These are phyloP conservation scores for Labroides dimidiatus DNA, from an alignment of 2,797 vertebrate genomes.

Conservation along the genomic window DNA sequence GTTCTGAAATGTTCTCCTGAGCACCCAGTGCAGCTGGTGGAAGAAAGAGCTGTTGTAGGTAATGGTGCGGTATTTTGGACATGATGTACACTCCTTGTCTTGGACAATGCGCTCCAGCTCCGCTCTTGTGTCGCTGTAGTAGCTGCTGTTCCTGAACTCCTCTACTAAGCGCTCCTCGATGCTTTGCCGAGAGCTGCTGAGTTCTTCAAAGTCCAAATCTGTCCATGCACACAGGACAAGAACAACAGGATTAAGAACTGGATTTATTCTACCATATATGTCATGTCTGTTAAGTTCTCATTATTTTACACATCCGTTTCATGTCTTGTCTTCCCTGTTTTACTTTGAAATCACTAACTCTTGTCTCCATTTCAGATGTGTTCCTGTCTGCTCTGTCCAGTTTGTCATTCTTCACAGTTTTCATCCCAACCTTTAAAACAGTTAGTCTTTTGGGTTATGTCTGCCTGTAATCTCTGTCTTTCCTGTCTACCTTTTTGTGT, in stretches of 20 bases:
- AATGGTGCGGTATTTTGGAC: conserved; percentile 67
- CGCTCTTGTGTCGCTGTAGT: conserved; percentile 79
- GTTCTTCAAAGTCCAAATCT: conserved; percentile 74
- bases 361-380: too few relatives aligned
- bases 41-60: conserved; percentile 90
- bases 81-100: conserved; percentile 64
- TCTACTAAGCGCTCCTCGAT: conserved; percentile 85
- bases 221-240: background rate
- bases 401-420: too few relatives aligned
- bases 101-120: conserved; percentile 81
- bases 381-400: too few relatives aligned
- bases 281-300: too few relatives aligned
- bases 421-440: too few relatives aligned
- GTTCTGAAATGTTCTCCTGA: conserved; percentile 90
- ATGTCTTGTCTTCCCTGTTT: too few relatives aligned
- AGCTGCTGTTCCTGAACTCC: conserved; percentile 84
- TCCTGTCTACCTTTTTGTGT: too few relatives aligned
- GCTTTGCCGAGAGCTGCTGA: conserved; percentile 58
- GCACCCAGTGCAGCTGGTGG: conserved; percentile 92
- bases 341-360: too few relatives aligned
- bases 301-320: too few relatives aligned
- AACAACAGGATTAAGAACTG: background rate
- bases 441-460: too few relatives aligned
- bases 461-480: too few relatives aligned
- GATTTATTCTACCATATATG: background rate